These are phyloP conservation scores for Tupaia chinensis DNA, from an alignment of 2,113 vertebrate species.

Conservation along the genomic window DNA sequence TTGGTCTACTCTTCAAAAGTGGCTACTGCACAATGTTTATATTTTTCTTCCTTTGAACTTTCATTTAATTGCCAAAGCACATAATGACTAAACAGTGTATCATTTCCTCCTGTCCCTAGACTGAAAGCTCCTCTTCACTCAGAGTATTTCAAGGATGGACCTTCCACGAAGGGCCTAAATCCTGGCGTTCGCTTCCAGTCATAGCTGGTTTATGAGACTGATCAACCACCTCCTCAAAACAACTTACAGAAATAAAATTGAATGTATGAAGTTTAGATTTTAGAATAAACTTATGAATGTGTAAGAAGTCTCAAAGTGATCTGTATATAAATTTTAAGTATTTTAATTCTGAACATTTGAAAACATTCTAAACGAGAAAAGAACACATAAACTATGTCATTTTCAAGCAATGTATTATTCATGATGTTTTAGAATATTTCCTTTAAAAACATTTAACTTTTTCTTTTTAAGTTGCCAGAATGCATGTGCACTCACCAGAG, in stretches of 20 bases:
- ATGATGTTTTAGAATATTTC: slow-evolving; percentile 26
- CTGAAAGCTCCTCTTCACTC: neutral
- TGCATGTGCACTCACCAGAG: no score
- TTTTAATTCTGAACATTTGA: slow-evolving; percentile 45
- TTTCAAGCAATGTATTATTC: neutral
- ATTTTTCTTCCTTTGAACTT: slow-evolving; percentile 61
- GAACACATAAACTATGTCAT: neutral
- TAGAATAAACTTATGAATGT: neutral
- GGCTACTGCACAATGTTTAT: neutral
- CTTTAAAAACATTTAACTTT: slow-evolving; percentile 7
- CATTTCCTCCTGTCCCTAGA: slow-evolving; percentile 44
- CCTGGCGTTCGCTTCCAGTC: neutral
- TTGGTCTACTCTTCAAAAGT: slow-evolving; percentile 51
- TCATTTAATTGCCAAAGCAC: slow-evolving; percentile 49
- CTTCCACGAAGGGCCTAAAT: neutral
- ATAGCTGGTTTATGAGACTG: neutral
- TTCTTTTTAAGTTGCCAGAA: no score
- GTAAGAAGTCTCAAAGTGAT: neutral
- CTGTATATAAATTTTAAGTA: neutral
- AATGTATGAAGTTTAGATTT: neutral
- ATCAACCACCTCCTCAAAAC: neutral
- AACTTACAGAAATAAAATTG: neutral
- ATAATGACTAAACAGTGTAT: slow-evolving; percentile 47
- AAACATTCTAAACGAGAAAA: slow-evolving; percentile 37
- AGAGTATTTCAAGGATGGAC: neutral